Base-by-base conservation (phyloP, 2,888 invertebrate genomes). In the Cheilosia vulpina region DNA sequence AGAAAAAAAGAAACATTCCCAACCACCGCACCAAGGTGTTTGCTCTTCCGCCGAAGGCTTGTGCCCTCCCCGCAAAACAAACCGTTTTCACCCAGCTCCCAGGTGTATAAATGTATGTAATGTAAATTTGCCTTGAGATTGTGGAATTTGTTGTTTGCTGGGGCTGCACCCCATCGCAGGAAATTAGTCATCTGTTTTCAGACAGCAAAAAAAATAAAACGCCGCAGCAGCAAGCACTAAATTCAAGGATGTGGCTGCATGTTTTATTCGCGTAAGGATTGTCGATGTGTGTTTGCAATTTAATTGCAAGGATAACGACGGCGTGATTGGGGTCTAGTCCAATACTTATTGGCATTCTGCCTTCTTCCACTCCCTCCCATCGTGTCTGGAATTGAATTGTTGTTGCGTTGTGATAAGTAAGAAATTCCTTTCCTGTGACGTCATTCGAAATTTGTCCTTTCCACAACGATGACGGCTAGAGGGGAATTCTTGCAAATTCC, bases 361-460 rank as follows among this genome's bases (percentile, higher is more conserved):
- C 47, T 19, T 17, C 19, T 17, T 27, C 41, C 24, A 21, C 52
- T 53, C 27, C 11, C 53, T 9, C 60, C 50, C 60, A 41, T n/a
- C 11, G 43, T 72, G 68, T 76, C 76, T 76, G 76, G 52, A 76
- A 9, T 45, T n/a, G 38, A 15, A 21, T 65, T 71, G 52, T 77
- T 69, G 81, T 58, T 73, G 69, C 4, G 13, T 15, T 7, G 4
- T 15, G 17, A 53, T 2, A 19, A 19, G 6, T 4, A 47, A 68
- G 63, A 83, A 78, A 83, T 83, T 84, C 79, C 79, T 69, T 41
- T 13, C 31, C 27, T 75, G 69, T 84, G 84, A 84, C 84, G 84
- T 83, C 78, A 83, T 78, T 21, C 38, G n/a, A n/a, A 45, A 31
- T 62, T 55, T 69, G 27, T 79, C 79, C 72, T 72, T 72, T 52